Conservation (phyloP, 2,797 vertebrate genomes). For the Acanthurus leucopareius region DNA sequence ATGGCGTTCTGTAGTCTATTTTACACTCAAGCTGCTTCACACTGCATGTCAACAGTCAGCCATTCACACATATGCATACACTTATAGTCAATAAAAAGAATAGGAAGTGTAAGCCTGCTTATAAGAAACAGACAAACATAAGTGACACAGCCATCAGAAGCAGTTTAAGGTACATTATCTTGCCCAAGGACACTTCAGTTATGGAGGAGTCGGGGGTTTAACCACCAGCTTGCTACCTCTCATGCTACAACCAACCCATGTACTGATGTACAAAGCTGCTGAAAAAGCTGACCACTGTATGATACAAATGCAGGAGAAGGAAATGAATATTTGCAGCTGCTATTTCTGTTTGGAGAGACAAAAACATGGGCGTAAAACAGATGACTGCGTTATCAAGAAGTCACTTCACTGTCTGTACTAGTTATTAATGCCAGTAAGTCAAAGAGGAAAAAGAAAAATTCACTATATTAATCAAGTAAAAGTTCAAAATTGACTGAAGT, state of each 20-base stretch:
- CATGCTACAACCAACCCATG: background rate
- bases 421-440: slow-evolving; percentile 60
- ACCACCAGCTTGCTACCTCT: too few relatives aligned
- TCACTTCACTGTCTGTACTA: slow-evolving; percentile 15
- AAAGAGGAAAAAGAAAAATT: slow-evolving; percentile 39
- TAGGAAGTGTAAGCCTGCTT: too few relatives aligned
- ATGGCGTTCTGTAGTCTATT: too few relatives aligned
- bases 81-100: too few relatives aligned
- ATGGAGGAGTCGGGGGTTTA: too few relatives aligned
- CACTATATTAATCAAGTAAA: slow-evolving; percentile 35
- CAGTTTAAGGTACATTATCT: too few relatives aligned
- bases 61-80: too few relatives aligned
- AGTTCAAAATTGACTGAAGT: slow-evolving; percentile 34
- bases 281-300: slow-evolving; percentile 16
- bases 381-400: slow-evolving; percentile 37
- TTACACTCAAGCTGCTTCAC: too few relatives aligned
- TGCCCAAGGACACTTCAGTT: too few relatives aligned
- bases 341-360: slow-evolving; percentile 25
- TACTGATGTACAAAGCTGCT: background rate
- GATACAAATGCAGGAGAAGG: background rate
- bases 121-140: too few relatives aligned
- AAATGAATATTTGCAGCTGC: slow-evolving; percentile 39
- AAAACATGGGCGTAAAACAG: slow-evolving; percentile 11
- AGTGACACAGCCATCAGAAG: too few relatives aligned
- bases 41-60: too few relatives aligned